Percentiles rank a stretch among this genome's conserved stretches.
Conservation (phyloP, 1,140 invertebrate species). For the Achroia grisella region DNA sequence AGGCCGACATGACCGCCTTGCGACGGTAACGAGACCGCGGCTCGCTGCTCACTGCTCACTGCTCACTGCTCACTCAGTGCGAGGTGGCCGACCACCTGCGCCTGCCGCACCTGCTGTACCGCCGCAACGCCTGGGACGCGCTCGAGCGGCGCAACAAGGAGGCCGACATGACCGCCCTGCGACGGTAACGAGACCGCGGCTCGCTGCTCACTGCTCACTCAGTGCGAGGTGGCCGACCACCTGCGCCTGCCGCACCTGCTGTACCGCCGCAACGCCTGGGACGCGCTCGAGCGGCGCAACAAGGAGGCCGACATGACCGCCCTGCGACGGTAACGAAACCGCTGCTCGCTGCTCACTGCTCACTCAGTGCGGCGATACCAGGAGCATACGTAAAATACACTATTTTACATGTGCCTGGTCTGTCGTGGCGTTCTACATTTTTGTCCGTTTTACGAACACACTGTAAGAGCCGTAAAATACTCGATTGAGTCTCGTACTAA, state of each 20-base stretch:
- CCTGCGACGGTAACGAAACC: constrained; percentile 75
- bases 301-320: constrained; percentile 87
- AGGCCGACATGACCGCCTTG: constrained; percentile 87
- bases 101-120: constrained; percentile 88
- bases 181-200: constrained; percentile 63
- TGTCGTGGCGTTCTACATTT: too few species aligned
- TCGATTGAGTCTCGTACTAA: too few species aligned
- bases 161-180: constrained; percentile 86
- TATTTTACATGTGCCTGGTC: too few species aligned
- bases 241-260: constrained; percentile 89
- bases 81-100: constrained; percentile 93
- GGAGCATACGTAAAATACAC: too few species aligned
- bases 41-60: neutral
- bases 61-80: constrained; percentile 67
- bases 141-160: constrained; percentile 74
- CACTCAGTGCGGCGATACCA: constrained; percentile 90
- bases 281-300: constrained; percentile 45
- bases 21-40: constrained; percentile 68
- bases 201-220: neutral
- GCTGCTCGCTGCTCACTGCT: constrained; percentile 72
- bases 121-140: constrained; percentile 65
- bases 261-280: constrained; percentile 75
- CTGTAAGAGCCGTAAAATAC: too few species aligned
- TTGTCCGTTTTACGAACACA: too few species aligned
- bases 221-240: constrained; percentile 94